These are phyloP conservation scores for Oryzias woworae DNA, from an alignment of 2,113 vertebrate genomes.

Conservation along the genomic window DNA sequence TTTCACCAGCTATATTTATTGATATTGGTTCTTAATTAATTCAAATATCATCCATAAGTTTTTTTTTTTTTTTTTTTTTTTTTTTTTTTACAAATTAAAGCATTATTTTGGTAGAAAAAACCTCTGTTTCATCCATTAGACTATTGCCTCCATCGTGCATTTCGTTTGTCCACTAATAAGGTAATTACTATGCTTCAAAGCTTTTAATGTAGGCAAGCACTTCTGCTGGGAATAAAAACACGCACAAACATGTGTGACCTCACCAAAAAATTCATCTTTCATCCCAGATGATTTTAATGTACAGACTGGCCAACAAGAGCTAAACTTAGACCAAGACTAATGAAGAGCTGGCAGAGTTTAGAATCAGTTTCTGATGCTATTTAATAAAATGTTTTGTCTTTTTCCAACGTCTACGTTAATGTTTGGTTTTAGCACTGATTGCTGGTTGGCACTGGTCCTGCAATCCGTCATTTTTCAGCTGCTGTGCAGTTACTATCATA, in stretches of 20 bases:
- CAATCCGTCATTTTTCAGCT: constrained; percentile 61
- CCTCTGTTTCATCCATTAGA: no score
- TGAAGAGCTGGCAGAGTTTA: constrained; percentile 27
- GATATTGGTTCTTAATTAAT: no score
- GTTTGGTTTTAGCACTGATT: constrained; percentile 46
- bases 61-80: no score
- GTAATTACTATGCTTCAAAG: constrained; percentile 11
- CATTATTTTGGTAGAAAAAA: no score
- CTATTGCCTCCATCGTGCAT: no score
- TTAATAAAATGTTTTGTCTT: constrained; percentile 17
- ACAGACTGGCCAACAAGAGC: constrained; percentile 16
- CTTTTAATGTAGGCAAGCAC: constrained; percentile 1
- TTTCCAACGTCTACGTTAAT: constrained; percentile 14
- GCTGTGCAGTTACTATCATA: constrained; percentile 72
- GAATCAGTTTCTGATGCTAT: constrained; percentile 35
- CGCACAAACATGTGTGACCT: neutral
- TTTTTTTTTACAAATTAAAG: no score
- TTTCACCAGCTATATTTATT: no score
- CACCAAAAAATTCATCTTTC: constrained; percentile 6
- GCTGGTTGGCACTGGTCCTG: constrained; percentile 39
- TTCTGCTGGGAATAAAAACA: constrained; percentile 3
- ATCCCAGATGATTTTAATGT: constrained; percentile 8
- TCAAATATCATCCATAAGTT: no score
- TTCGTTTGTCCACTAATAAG: neutral
- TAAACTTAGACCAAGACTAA: constrained; percentile 30